Conservation (phyloP, 2,113 vertebrate species). For the Pelmatolapia mariae region DNA sequence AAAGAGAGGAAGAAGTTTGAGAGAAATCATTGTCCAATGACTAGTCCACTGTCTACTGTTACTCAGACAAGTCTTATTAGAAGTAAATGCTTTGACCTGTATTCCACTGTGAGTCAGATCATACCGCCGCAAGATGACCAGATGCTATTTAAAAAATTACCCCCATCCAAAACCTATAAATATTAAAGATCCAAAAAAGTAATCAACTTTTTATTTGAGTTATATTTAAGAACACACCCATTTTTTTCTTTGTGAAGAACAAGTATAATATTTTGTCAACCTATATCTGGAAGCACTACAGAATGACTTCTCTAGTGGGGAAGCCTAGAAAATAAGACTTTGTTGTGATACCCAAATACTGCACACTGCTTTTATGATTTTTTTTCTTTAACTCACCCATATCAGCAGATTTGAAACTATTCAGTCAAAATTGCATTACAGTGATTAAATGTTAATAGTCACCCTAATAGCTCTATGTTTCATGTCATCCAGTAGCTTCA, state of each 20-base stretch:
- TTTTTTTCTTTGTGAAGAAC: neutral
- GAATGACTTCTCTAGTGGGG: neutral
- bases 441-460: neutral
- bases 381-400: neutral
- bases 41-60: neutral
- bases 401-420: neutral
- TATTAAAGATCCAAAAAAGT: neutral
- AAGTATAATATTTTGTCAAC: neutral
- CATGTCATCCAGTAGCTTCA: neutral
- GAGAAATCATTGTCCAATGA: neutral
- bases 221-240: neutral
- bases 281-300: neutral
- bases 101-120: neutral
- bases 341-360: neutral
- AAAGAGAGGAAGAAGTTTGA: neutral
- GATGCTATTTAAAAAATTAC: neutral
- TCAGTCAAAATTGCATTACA: neutral
- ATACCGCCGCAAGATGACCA: neutral
- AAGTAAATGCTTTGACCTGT: neutral
- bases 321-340: neutral
- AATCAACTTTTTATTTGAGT: neutral
- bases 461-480: neutral
- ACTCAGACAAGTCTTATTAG: neutral
- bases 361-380: neutral
- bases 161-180: neutral